Conservation (phyloP, 1,140 invertebrate species). For the Procambarus clarkii region DNA sequence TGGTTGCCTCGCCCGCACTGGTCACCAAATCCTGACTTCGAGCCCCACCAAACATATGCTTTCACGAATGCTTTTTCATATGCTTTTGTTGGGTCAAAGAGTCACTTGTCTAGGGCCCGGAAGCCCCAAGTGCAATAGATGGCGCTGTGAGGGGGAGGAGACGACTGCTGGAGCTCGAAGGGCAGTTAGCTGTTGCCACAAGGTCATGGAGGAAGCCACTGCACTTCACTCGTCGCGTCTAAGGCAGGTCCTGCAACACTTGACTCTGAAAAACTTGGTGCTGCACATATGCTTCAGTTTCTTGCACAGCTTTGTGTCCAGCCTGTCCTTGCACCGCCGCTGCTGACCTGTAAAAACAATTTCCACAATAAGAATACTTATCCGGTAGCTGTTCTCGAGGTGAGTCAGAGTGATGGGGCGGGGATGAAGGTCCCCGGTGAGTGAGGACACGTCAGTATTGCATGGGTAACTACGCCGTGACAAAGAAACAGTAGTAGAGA, state of each 20-base stretch:
- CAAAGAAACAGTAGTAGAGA: background rate
- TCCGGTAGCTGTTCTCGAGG: too few relatives aligned
- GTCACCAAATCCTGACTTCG: too few relatives aligned
- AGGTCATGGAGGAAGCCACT: background rate
- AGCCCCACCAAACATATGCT: too few relatives aligned
- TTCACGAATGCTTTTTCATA: too few relatives aligned
- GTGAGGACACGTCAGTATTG: background rate
- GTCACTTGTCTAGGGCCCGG: background rate
- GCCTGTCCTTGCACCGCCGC: constrained; percentile 73
- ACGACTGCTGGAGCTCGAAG: too few relatives aligned
- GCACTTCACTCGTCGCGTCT: background rate
- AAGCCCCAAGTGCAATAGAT: background rate
- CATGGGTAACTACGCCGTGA: background rate
- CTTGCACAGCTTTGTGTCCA: constrained; percentile 74
- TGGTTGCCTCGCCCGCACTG: too few relatives aligned
- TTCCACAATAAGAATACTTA: background rate
- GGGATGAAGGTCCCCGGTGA: background rate
- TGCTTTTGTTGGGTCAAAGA: background rate
- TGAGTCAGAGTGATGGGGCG: too few relatives aligned
- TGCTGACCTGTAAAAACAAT: constrained; percentile 69
- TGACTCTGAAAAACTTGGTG: constrained; percentile 75
- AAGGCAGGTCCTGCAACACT: constrained; percentile 75
- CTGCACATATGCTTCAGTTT: constrained; percentile 74
- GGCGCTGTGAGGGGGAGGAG: too few relatives aligned
- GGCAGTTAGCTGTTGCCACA: too few relatives aligned